Evolutionary conservation across 2,888 invertebrate species (phyloP).

Genomic region (Oscheius onirici): DNA sequence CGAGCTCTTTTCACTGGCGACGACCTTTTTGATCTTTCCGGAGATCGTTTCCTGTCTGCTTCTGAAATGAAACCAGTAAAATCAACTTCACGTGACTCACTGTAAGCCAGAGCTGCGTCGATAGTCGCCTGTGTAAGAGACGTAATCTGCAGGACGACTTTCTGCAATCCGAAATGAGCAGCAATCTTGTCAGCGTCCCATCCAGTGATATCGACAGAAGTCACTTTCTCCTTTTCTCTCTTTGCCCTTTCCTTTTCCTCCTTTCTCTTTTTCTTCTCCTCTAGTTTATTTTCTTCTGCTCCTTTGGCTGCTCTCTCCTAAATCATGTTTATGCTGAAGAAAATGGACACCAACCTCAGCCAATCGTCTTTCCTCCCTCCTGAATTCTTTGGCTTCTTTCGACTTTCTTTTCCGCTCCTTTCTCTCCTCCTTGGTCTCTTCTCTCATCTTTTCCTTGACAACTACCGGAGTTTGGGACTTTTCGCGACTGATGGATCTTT

Average conservation of each 20-base stretch:
- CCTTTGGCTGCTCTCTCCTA: neutral
- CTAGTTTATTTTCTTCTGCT: neutral
- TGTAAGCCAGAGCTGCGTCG: neutral
- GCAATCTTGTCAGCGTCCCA: constrained; percentile 1
- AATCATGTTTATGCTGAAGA: neutral
- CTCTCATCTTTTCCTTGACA: neutral
- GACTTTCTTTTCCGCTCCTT: constrained; percentile 5
- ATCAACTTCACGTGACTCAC: neutral
- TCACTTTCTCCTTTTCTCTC: neutral
- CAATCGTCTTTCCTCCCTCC: neutral
- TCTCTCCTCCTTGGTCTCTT: constrained; percentile 1
- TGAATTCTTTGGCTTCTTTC: neutral
- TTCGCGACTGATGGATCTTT: neutral
- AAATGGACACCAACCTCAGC: neutral
- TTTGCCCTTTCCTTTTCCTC: neutral
- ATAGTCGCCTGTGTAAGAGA: neutral
- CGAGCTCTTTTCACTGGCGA: neutral
- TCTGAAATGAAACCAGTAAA: neutral
- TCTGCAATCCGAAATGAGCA: constrained; percentile 7
- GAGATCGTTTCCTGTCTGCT: neutral
- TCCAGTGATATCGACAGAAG: neutral
- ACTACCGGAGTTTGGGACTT: neutral
- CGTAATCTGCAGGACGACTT: neutral
- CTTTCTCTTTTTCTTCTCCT: constrained; percentile 20
- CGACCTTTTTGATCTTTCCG: neutral